A percentile compares a stretch with the other conserved stretches of the same genome.
phyloP scores from a whole-genome alignment of 2,888 invertebrate species.

The Hirtodrosophila cameraria region DNA sequence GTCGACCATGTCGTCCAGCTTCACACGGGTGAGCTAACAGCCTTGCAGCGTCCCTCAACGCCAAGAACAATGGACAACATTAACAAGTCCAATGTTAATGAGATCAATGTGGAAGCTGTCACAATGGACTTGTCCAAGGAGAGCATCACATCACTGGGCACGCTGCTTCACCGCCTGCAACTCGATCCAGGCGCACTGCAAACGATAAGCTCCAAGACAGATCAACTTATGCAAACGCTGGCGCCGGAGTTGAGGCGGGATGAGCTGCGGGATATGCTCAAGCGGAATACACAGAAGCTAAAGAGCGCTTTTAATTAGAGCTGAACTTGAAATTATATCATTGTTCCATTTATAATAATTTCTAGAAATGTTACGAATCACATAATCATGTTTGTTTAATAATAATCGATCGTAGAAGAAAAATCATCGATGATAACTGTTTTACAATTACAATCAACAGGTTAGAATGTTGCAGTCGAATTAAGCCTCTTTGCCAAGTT shows the following conservation, averaged over 20 bases:
- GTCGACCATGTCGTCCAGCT: slow-evolving; percentile 66
- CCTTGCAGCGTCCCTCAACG: slow-evolving; percentile 32
- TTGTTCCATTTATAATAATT: no score
- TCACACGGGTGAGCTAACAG: slow-evolving; percentile 39
- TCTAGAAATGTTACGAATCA: no score
- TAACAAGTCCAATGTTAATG: not conserved
- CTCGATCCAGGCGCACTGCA: slow-evolving; percentile 53
- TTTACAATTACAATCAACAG: no score
- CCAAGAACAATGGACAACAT: slow-evolving; percentile 15
- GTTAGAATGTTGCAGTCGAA: no score
- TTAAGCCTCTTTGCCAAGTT: no score
- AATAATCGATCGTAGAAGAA: no score
- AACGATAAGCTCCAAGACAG: slow-evolving; percentile 53
- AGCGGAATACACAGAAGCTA: slow-evolving; percentile 66
- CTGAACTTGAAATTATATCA: no score
- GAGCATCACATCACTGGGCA: slow-evolving; percentile 10
- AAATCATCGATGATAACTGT: no score
- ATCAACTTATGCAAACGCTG: slow-evolving; percentile 64
- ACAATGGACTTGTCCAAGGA: not conserved
- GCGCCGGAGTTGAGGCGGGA: slow-evolving; percentile 64
- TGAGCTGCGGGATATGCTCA: slow-evolving; percentile 66
- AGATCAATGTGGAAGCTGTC: not conserved
- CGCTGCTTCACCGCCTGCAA: slow-evolving; percentile 49
- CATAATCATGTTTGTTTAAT: no score
- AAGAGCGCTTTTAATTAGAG: slow-evolving; percentile 66